These are phyloP conservation scores for Conomelus anceps DNA, from an alignment of 2,888 invertebrate species.

Conservation along the genomic window DNA sequence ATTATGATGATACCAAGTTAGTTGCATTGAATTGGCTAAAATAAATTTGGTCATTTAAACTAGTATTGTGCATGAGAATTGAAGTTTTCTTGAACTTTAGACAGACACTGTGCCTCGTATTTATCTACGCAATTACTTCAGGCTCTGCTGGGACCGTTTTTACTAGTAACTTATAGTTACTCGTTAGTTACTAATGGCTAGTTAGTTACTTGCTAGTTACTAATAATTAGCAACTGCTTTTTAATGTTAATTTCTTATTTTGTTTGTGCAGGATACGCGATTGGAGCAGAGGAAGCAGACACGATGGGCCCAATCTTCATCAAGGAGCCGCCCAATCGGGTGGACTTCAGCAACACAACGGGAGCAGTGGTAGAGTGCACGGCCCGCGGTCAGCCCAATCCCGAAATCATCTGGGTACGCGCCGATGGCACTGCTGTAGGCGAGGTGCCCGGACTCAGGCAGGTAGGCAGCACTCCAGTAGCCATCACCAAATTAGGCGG, in stretches of 20 bases:
- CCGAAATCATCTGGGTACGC: constrained; percentile 89
- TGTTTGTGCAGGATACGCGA: not conserved
- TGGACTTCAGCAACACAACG: constrained; percentile 91
- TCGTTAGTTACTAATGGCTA: too few relatives aligned
- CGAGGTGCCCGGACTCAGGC: constrained; percentile 79
- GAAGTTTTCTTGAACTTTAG: too few relatives aligned
- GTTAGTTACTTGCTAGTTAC: too few relatives aligned
- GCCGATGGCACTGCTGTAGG: constrained; percentile 86
- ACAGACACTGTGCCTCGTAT: too few relatives aligned
- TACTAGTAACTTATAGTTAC: too few relatives aligned
- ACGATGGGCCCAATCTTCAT: constrained; percentile 85
- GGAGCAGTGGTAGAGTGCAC: constrained; percentile 90
- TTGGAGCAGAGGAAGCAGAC: constrained; percentile 50
- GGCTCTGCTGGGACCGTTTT: too few relatives aligned
- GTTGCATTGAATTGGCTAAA: too few relatives aligned
- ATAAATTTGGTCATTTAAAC: too few relatives aligned
- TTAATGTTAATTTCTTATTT: not conserved
- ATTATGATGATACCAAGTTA: too few relatives aligned
- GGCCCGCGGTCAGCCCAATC: constrained; percentile 81
- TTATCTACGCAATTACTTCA: too few relatives aligned
- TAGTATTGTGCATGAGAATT: too few relatives aligned
- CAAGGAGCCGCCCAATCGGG: constrained; percentile 82
- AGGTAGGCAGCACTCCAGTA: constrained; percentile 51
- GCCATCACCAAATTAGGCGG: not conserved
- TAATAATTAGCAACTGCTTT: too few relatives aligned